Evolutionary conservation across 2,888 invertebrate species (phyloP), one percentile per base, ranked within the genome.

Genomic region (Drosophila prolongata): DNA sequence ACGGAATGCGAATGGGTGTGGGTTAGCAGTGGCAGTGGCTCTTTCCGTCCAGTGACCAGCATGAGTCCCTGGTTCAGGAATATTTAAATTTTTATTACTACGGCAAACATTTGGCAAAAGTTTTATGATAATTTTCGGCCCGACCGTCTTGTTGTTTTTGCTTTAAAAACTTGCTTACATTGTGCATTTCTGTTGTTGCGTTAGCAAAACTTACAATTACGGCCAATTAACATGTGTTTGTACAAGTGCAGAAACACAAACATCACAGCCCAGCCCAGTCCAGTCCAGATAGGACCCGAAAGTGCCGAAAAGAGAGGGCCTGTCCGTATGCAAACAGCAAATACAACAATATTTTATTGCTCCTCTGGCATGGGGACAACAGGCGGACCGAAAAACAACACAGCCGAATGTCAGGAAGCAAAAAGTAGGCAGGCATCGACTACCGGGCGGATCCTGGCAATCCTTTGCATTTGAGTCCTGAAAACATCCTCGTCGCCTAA

Each of bases 201-300:
- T 78, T 75, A 58, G 61, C 62, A 77, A 88, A 83, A 76, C 77
- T 84, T 68, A 74, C 88, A 87, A 89, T 87, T 88, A 88, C 81
- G 88, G 76, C 87, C 89, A 88, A 87, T 87, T 87, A 89, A 88
- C 86, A 87, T 87, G 89, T 87, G 89, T 87, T 87, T 87, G 86
- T 77, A 79, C 80, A 89, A 83, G 73, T 87, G 87, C 80, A 83
- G 70, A 80, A 86, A 88, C 69, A 86, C 87, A 86, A 86, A 86
- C 88, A 89, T 6, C 30, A 30, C 6, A 30, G 30, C 52, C 80
- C 55, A 49, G 19, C 19, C 34, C 55, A 44, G 38, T 43, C 61
- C 46, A 52, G 42, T 47, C 16, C 46, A 10, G 43, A 42, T 46
- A 9, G 49, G 38, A 52, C 38, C 35, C 10, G 54, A 19, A 35